phyloP scores from a whole-genome alignment of 2,888 invertebrate genomes.

The Augochlorella aurata region DNA sequence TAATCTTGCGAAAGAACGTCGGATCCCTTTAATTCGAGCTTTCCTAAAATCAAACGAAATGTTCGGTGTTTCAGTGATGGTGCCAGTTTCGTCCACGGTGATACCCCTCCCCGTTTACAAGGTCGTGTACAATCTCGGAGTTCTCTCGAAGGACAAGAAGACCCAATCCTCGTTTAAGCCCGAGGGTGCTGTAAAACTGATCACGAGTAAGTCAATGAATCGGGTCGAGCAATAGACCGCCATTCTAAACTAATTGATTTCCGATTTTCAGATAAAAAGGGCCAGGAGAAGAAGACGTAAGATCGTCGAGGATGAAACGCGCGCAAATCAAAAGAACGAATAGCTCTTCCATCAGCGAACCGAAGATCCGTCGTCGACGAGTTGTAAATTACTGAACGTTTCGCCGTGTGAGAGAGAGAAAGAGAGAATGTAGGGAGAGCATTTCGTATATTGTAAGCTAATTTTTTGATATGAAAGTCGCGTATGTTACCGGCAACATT shows the following conservation, averaged over 20 bases:
- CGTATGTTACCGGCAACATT: slow-evolving; percentile 54
- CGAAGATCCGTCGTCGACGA: not conserved
- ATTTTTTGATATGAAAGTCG: not conserved
- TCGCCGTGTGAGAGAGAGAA: not conserved
- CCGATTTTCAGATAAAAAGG: slow-evolving; percentile 69
- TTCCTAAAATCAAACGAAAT: not conserved
- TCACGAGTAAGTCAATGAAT: slow-evolving; percentile 71
- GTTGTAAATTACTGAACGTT: slow-evolving; percentile 14
- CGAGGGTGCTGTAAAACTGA: slow-evolving; percentile 75
- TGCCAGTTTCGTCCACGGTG: slow-evolving; percentile 87
- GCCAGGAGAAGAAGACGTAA: slow-evolving; percentile 65
- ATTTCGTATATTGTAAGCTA: not conserved
- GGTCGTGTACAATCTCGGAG: slow-evolving; percentile 83
- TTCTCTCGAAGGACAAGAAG: slow-evolving; percentile 75
- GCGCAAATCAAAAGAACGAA: not conserved
- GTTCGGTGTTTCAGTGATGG: slow-evolving; percentile 83
- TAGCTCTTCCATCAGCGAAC: not conserved
- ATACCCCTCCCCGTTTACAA: slow-evolving; percentile 86
- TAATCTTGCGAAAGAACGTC: too few relatives aligned
- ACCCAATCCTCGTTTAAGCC: slow-evolving; percentile 74
- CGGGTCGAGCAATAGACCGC: too few relatives aligned
- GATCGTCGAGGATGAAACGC: not conserved
- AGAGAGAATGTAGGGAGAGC: not conserved
- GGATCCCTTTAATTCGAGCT: too few relatives aligned
- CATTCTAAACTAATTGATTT: not conserved